Base-by-base conservation (phyloP, 2,888 invertebrate species). In the Calameuta filiformis region DNA sequence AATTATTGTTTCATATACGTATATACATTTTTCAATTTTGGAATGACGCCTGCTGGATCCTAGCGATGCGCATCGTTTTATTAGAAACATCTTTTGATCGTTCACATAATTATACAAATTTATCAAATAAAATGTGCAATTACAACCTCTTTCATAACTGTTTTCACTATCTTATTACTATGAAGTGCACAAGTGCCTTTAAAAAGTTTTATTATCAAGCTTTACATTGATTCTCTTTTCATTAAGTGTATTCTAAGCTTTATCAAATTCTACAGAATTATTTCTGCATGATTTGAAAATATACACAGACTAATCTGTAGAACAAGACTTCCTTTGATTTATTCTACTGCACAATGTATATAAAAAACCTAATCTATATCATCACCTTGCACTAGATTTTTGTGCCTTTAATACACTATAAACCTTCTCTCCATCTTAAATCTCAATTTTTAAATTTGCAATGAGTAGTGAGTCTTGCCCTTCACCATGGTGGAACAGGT, bases 401-500 rank as follows among this genome's bases (percentile, higher is more conserved):
- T 56, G 23, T 56, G 6, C 23, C 23, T 40, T 23, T 40, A 40
- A 23, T 6, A 40, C 1, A 6, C 40, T 40, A 6, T 73, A 76
- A 34, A 68, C 11, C 73, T 73, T 23, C 23, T 23, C 2, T 23
- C 37, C 71, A 37, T 35, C 12, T 35, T 56, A 73, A 23, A 76
- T 76, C 76, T 23, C 1, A 69, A 68, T 56, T 76, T 15, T 40
- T 37, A 23, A 73, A 37, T 71, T 73, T 73, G 9, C 56, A 73
- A 68, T 35, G 69, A 12, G 73, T 35, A 75, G 75, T 73, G 76
- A 83, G 73, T 76, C 81, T 35, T 40, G 77, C 37, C 68, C 82
- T 76, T 83, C 79, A 31, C 83, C 83, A 2, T 86, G 85, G 83
- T 85, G 83, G 85, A 84, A 82, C 81, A 88, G 86, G 85, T 87